Evolutionary conservation across 2,888 invertebrate species (phyloP).

Genomic region (Rhodophaea formosa): DNA sequence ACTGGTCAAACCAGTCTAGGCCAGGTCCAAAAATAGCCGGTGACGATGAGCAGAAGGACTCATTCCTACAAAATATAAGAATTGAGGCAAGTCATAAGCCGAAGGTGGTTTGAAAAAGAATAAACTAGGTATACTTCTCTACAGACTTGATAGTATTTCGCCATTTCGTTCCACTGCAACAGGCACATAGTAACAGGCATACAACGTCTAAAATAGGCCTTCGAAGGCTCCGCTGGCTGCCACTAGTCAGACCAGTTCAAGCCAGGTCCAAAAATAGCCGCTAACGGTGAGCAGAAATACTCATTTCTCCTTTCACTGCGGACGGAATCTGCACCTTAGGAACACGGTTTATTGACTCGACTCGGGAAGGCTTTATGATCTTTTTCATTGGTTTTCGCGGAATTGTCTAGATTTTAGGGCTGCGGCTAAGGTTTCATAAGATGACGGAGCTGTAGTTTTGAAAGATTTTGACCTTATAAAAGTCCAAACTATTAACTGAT

Average conservation of each 20-base stretch:
- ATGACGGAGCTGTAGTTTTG: too few relatives aligned
- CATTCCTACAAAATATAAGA: too few relatives aligned
- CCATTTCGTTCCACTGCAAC: not conserved
- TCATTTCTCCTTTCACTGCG: constrained; percentile 68
- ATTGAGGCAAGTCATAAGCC: too few relatives aligned
- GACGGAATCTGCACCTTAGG: constrained; percentile 53
- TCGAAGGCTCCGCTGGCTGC: constrained; percentile 45
- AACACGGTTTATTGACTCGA: constrained; percentile 1
- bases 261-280: constrained; percentile 65
- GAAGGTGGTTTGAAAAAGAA: too few relatives aligned
- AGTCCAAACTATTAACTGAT: too few relatives aligned
- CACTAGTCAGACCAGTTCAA: constrained; percentile 55
- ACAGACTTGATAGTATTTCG: too few relatives aligned
- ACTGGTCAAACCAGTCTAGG: too few relatives aligned
- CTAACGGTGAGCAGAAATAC: constrained; percentile 60
- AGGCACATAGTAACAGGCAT: not conserved
- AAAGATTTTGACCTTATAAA: too few relatives aligned
- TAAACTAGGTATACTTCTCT: too few relatives aligned
- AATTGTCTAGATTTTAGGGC: not conserved
- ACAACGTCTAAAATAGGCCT: constrained; percentile 29
- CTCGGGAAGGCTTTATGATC: not conserved
- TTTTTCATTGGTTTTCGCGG: not conserved
- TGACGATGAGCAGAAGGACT: too few relatives aligned
- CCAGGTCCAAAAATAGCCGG: too few relatives aligned
- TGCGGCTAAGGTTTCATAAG: too few relatives aligned